A percentile compares a stretch with the other conserved stretches of the same genome.
Conservation (phyloP, 2,888 invertebrate species). For the Iselma pallidipennis region DNA sequence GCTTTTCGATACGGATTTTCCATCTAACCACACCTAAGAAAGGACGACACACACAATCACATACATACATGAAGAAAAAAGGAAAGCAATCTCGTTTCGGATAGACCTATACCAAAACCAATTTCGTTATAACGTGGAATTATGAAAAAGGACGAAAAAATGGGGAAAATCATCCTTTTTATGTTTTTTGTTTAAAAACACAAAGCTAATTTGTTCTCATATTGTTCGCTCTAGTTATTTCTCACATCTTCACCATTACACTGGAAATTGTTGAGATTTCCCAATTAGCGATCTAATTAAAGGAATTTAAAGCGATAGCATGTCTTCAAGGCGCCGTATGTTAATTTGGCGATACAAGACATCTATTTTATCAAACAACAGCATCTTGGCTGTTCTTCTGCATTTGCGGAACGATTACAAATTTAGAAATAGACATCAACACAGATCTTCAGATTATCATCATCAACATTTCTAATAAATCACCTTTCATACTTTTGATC, state of each 20-base stretch:
- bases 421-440: conserved; percentile 24
- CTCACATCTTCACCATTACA: neutral
- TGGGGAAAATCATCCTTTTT: neutral
- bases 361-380: conserved; percentile 17
- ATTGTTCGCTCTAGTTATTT: conserved; percentile 4
- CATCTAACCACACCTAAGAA: conserved; percentile 1
- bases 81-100: neutral
- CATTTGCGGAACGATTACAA: conserved; percentile 29
- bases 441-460: neutral
- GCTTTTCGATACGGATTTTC: conserved; percentile 24
- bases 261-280: conserved; percentile 1
- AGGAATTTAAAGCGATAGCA: conserved; percentile 5
- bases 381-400: conserved; percentile 28
- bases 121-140: neutral
- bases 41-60: neutral
- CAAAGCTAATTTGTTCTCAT: conserved; percentile 4
- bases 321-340: conserved; percentile 16
- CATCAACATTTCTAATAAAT: neutral
- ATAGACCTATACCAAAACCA: neutral
- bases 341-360: conserved; percentile 30
- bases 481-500: neutral
- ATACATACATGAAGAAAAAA: neutral
- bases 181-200: neutral
- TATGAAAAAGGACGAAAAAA: neutral
- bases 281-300: conserved; percentile 7